These are phyloP conservation scores for Diabrotica virgifera DNA, from an alignment of 1,140 invertebrate genomes.

Conservation along the genomic window DNA sequence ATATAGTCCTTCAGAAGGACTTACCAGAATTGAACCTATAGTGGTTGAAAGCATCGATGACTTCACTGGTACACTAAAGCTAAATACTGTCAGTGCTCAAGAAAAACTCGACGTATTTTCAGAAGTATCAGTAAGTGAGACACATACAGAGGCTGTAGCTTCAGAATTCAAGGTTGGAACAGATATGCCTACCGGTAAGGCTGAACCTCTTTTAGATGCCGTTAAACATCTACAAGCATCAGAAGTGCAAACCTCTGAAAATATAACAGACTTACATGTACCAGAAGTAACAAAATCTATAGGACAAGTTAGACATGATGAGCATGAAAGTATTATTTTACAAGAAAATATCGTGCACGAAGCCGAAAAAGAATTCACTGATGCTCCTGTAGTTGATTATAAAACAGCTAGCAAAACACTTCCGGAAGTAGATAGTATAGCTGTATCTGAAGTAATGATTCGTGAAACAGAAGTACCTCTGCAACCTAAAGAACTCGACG, in stretches of 20 bases:
- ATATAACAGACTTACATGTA: constrained; percentile 27
- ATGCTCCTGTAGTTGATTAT: constrained; percentile 38
- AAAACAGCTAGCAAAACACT: constrained; percentile 49
- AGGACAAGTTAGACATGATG: constrained; percentile 45
- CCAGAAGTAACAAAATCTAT: constrained; percentile 44
- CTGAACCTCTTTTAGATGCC: constrained; percentile 39
- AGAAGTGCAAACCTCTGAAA: constrained; percentile 34
- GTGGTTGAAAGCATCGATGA: constrained; percentile 41
- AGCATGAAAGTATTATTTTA: constrained; percentile 53
- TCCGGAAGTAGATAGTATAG: constrained; percentile 49
- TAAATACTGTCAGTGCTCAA: constrained; percentile 45
- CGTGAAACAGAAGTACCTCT: constrained; percentile 54
- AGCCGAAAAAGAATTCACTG: constrained; percentile 51
- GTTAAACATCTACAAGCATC: constrained; percentile 35
- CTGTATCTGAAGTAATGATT: constrained; percentile 48
- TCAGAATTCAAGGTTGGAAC: constrained; percentile 36
- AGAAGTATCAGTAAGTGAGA: constrained; percentile 50
- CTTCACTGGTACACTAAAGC: constrained; percentile 38
- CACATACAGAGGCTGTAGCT: constrained; percentile 50
- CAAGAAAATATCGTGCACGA: constrained; percentile 52
- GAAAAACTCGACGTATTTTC: constrained; percentile 49
- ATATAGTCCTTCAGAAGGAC: constrained; percentile 31
- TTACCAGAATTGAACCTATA: constrained; percentile 33
- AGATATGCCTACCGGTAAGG: constrained; percentile 39
- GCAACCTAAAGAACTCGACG: constrained; percentile 39